A percentile compares a stretch with the other conserved stretches of the same genome.
phyloP scores from a whole-genome alignment of 64 coral and sea anemone species.

The Catalaphyllia jardinei region DNA sequence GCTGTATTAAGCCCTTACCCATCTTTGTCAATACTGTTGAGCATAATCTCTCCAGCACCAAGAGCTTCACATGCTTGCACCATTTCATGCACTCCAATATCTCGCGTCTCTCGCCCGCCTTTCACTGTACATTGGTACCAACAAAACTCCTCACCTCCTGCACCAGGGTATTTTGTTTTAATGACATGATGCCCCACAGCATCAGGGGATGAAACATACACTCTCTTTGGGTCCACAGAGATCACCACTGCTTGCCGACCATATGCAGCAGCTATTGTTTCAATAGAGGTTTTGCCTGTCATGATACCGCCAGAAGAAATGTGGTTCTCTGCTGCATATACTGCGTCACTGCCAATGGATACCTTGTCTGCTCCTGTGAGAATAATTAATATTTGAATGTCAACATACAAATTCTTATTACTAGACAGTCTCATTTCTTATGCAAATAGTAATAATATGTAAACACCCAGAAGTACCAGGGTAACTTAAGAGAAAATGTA shows the following conservation, averaged over 20 bases:
- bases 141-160: constrained; percentile 46
- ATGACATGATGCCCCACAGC: constrained; percentile 61
- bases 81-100: constrained; percentile 73
- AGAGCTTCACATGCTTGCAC: constrained; percentile 66
- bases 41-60: constrained; percentile 71
- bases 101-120: constrained; percentile 57
- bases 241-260: constrained; percentile 67
- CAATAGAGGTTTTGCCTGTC: constrained; percentile 67
- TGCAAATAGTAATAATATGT: too few relatives aligned
- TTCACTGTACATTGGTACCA: constrained; percentile 79
- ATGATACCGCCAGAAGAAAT: constrained; percentile 44
- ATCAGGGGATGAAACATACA: constrained; percentile 51
- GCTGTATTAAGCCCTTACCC: constrained; percentile 28
- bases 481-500: too few relatives aligned
- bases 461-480: too few relatives aligned
- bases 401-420: neutral
- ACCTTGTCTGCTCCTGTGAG: constrained; percentile 69
- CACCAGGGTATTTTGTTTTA: constrained; percentile 30
- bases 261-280: constrained; percentile 61
- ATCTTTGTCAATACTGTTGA: constrained; percentile 70
- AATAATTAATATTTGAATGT: neutral
- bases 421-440: too few relatives aligned
- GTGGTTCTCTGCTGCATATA: constrained; percentile 54
- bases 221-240: constrained; percentile 59
- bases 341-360: constrained; percentile 70